Base-by-base conservation (phyloP, 2,113 vertebrate species). In the Lasiurus borealis region DNA sequence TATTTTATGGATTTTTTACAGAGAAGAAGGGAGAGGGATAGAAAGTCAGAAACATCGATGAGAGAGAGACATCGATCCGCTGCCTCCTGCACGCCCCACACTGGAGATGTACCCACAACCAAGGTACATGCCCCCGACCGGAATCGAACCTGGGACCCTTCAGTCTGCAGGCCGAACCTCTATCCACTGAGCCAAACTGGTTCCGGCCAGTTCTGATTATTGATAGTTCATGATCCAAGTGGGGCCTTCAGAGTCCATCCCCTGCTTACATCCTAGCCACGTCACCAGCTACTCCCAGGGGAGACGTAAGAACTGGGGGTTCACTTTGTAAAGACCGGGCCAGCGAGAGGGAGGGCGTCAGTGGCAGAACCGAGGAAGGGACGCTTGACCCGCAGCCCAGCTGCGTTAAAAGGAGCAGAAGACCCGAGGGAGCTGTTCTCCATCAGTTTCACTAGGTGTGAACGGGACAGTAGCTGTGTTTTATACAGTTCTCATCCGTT, bases 401-500 rank as follows among this genome's bases (percentile, higher is more conserved):
- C 31, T 54, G 72, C 59, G 85, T 69, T 85, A 36, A 54, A 25
- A 69, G 10, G 62, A 73, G 31, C 52, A 90, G 76, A 72, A 69
- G 31, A 52, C 66, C 64, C 2, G 15, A 72, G 52, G 18, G 69
- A 88, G 83, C 6, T 40, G 27, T n/a, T 66, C 31, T 25, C 34
- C 54, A 34, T 34, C 40, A 68, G 83, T 71, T 50, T 90, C 19
- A 29, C 52, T 71, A 68, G 40, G 93, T 52, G 14, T 66, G 59
- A 59, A 31, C 1, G 27, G 82, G 71, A 54, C 25, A 36, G 73
- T 14, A 80, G 36, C 64, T n/a, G 15, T 77, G 57, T 90, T 85
- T 66, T 66, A 29, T 23, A 40, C 82, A 85, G 78, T 52, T 91
- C 64, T 96, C 78, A 40, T 87, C 71, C 16, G 27, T 44, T 76